Evolutionary conservation across 37 sponge, comb jelly and placozoan genomes (phyloP), one percentile per base, ranked within the genome.

Genomic region (Tethya wilhelma): DNA sequence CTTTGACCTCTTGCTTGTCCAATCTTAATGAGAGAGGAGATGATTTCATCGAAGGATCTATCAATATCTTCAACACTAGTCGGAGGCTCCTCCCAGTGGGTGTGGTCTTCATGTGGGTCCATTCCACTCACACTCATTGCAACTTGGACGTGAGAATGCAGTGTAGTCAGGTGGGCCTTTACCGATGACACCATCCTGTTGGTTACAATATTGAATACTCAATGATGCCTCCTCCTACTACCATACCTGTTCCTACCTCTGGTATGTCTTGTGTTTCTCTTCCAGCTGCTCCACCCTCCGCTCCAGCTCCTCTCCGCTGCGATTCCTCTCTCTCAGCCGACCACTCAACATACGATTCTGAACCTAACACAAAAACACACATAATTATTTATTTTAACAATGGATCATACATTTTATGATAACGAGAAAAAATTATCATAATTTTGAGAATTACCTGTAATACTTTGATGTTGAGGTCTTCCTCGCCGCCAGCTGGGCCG

Each of bases 391-490:
- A 17, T 49, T 17, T 17, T 49, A 9, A 49, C 9, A 49, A 49
- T 49, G 9, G 17, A 49, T 49, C 9, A 19, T 49, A 9, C 17
- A 49, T 49, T 49, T 49, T 6, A 38, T 33, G 4, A 67, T 22
- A 25, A 9, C 19, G 19, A 64, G 29, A 12, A 64, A 12, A 19
- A 17, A 34, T 8, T 69, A 69, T 19, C 25, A 34, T 34, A 8
- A 69, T 34, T 69, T 33, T 69, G 20, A 17, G 17, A 49, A 49
- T 20, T 63, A 85, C 78, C 64, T 75, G 75, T 17, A 87, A 38
- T 37, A 90, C 81, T 71, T 90, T 90, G 29, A 81, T 32, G 38
- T 90, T 64, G n/a, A 90, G 68, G 49, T 90, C 90, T 75, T 90
- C 90, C 58, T 90, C 80, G 17, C 90, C 75, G 14, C 76, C 74